A percentile compares a stretch with the other conserved stretches of the same genome.
Conservation (phyloP, 2,113 vertebrate species). For the Oriolus oriolus region DNA sequence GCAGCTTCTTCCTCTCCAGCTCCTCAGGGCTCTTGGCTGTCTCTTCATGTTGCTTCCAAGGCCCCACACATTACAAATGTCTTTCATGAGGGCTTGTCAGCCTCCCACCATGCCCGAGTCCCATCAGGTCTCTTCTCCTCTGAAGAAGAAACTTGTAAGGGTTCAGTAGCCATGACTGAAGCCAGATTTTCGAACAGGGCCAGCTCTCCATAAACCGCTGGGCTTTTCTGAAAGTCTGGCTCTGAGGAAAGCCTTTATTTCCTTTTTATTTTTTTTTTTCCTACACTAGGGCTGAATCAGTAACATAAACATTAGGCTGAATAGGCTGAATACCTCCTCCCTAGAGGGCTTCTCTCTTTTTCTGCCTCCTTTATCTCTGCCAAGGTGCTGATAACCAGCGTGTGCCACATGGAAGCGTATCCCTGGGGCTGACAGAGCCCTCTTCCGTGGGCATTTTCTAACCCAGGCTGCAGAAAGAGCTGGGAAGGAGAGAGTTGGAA, state of each 20-base stretch:
- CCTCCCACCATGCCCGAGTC: background rate
- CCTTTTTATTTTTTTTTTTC: background rate
- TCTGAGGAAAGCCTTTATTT: background rate
- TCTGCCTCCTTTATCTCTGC: background rate
- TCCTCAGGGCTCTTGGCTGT: background rate
- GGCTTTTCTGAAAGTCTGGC: background rate
- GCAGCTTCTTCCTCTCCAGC: background rate
- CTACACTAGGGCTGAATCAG: background rate
- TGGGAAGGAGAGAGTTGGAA: background rate
- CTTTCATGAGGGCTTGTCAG: background rate
- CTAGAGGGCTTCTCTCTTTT: background rate
- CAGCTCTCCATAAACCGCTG: background rate
- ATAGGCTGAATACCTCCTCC: background rate
- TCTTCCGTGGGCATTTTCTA: background rate
- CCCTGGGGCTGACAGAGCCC: background rate
- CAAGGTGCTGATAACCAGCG: background rate
- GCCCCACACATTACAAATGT: background rate
- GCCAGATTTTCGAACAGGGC: background rate
- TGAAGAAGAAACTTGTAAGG: background rate
- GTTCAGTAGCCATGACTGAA: slow-evolving; percentile 8
- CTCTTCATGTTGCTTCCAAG: background rate
- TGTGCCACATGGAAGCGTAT: background rate
- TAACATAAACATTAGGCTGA: background rate
- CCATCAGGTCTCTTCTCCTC: background rate
- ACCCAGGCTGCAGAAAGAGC: background rate